These are phyloP conservation scores for Lagorchestes hirsutus DNA, from an alignment of 2,797 vertebrate genomes.

Conservation along the genomic window DNA sequence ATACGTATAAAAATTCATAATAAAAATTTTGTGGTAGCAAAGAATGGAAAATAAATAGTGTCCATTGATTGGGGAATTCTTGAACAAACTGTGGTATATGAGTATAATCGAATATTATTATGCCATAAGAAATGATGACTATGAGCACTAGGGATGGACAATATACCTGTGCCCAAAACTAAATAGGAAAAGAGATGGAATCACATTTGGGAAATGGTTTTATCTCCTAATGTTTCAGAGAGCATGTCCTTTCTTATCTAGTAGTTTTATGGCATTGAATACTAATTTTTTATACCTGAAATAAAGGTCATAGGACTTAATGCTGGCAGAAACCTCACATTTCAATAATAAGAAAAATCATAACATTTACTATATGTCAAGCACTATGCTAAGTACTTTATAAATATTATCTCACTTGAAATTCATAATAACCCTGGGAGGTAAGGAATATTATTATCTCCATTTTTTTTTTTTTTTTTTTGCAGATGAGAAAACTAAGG, in stretches of 20 bases:
- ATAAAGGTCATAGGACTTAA: slow-evolving; percentile 23
- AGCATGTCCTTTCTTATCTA: slow-evolving; percentile 22
- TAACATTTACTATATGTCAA: background rate
- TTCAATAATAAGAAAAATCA: background rate
- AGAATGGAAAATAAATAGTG: background rate
- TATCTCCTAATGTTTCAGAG: slow-evolving; percentile 33
- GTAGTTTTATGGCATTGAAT: slow-evolving; percentile 23
- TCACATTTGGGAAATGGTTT: background rate
- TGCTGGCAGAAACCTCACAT: slow-evolving; percentile 26
- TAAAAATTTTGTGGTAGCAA: background rate
- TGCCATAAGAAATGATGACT: background rate
- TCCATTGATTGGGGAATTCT: background rate
- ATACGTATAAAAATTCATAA: background rate
- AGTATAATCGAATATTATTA: background rate
- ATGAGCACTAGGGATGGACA: background rate
- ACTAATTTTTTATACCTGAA: slow-evolving; percentile 50
- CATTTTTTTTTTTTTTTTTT: background rate
- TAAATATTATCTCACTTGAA: too few relatives aligned
- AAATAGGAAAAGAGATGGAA: background rate
- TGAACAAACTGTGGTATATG: background rate
- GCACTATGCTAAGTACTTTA: too few relatives aligned
- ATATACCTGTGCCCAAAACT: background rate
- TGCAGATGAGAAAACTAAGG: background rate
- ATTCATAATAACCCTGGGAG: too few relatives aligned
- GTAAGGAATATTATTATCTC: background rate